Base-by-base conservation (phyloP, 2,113 vertebrate species). In the Platichthys stellatus region DNA sequence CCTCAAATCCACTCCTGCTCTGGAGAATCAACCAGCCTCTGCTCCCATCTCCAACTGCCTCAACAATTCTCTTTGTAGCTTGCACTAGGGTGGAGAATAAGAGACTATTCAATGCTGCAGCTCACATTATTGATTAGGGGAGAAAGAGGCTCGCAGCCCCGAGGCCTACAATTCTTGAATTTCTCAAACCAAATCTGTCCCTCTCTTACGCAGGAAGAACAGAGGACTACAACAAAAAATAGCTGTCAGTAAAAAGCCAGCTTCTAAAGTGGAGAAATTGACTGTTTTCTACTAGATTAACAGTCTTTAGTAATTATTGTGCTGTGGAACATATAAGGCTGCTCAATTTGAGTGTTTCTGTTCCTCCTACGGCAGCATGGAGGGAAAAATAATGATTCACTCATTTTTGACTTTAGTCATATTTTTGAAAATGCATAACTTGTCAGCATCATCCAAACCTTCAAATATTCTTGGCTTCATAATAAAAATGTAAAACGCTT, bases 11-110 rank as follows among this genome's bases (percentile, higher is more conserved):
- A 61, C 53, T 65, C 2, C 53, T 53, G 45, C 67, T 58, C 43
- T 61, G 62, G 45, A 69, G 69, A 75, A 81, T 76, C 31, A 28
- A 47, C 67, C 62, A 23, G 64, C 73, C 68, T 76, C 17, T 4
- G 54, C 72, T 56, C 64, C 18, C 35, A 59, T 69, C 72, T 45
- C 31, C 74, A 40, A 5, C 26, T 57, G 65, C 86, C 78, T 87
- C 69, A 71, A 74, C 38, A 62, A 85, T 83, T 90, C 79, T 74
- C 73, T 86, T 86, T 86, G 85, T 86, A 82, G 71, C 68, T 49
- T 23, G 6, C 61, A 62, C 62, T 45, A 49, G 45, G 45, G 63
- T 51, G 67, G 51, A 69, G 71, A 75, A 71, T n/a, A 40, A 81
- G 35, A 87, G 80, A 23, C 56, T 40, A 69, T 62, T 80, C 38